Conservation (phyloP, 2,113 vertebrate species). For the Esox niger region DNA sequence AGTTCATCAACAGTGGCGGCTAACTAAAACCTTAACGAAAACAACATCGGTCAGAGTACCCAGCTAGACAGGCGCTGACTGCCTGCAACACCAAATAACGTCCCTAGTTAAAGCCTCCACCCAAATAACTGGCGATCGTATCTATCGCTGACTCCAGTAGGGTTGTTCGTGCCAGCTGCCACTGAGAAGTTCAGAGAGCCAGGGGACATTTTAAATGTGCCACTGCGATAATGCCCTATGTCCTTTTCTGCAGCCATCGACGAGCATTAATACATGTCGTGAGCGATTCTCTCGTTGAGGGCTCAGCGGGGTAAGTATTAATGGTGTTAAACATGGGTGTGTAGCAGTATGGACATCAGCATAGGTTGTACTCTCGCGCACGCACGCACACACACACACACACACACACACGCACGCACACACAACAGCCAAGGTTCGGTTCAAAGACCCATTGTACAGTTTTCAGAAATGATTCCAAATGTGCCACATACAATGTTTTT, state of each 20-base stretch:
- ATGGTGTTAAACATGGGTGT: neutral
- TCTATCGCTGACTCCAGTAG: constrained; percentile 32
- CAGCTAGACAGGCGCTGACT: constrained; percentile 35
- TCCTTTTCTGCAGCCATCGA: constrained; percentile 7
- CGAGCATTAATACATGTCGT: neutral
- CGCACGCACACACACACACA: neutral
- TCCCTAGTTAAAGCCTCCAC: constrained; percentile 17
- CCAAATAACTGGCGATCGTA: constrained; percentile 17
- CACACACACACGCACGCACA: neutral
- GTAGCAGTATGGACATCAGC: neutral
- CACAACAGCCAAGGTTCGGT: neutral
- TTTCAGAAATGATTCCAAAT: too few relatives aligned
- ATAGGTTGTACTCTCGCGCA: neutral
- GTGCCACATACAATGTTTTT: too few relatives aligned
- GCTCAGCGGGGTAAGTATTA: neutral
- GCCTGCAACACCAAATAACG: constrained; percentile 12
- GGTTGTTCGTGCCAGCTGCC: constrained; percentile 56
- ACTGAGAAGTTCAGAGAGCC: constrained; percentile 39
- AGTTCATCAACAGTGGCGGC: too few relatives aligned
- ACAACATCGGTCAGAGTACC: too few relatives aligned
- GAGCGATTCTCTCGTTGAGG: neutral
- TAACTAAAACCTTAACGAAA: too few relatives aligned
- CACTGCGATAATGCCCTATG: constrained; percentile 25
- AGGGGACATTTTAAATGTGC: constrained; percentile 25
- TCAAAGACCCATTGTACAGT: too few relatives aligned